Base-by-base conservation (phyloP, 1,140 invertebrate genomes). In the Sycophaga agraensis region DNA sequence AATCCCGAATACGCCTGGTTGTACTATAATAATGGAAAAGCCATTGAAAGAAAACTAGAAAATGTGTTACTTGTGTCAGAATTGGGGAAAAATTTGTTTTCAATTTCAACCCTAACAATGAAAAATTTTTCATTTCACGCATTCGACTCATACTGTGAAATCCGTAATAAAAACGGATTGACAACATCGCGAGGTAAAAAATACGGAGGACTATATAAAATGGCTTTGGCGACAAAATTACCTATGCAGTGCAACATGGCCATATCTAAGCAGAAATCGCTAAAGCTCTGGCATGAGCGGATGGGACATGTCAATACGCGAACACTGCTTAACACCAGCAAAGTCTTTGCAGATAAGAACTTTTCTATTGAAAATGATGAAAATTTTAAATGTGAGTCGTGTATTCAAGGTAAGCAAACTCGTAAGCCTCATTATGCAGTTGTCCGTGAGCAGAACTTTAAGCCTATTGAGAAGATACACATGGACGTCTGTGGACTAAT, bases 81-180 rank as follows among this genome's bases (percentile, higher is more conserved):
- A 16, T 39, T 65, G 12, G 42, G 39, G 24, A 42, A 51, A 55
- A 65, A 65, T 55, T 40, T 59, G 17, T 43, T 65, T 17, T 65
- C 63, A 34, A 43, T 65, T 16, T n/a, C 31, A 22, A 43, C 50
- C 19, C 31, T 60, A 11, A 50, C n/a, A 3, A 14, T 46, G 4
- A 54, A 45, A 24, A 26, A 54, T 16, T 61, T 54, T 21, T 42
- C 26, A 3, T 53, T 53, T 37, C 28, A 50, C 17, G 16, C 16
- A 0, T 28, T 14, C 24, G 11, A 39, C 19, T 9, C 7, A 19
- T n/a, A 43, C 2, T 45, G 43, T 50, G 53, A 56, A 49, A 26
- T 61, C 0, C 22, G 49, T 7, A 40, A 61, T 21, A 5, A 11
- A 2, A 22, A 28, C 3, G 49, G 22, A 4, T 21, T 21, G 2